Conservation (phyloP, 2,797 vertebrate species). For the Trachurus trachurus region DNA sequence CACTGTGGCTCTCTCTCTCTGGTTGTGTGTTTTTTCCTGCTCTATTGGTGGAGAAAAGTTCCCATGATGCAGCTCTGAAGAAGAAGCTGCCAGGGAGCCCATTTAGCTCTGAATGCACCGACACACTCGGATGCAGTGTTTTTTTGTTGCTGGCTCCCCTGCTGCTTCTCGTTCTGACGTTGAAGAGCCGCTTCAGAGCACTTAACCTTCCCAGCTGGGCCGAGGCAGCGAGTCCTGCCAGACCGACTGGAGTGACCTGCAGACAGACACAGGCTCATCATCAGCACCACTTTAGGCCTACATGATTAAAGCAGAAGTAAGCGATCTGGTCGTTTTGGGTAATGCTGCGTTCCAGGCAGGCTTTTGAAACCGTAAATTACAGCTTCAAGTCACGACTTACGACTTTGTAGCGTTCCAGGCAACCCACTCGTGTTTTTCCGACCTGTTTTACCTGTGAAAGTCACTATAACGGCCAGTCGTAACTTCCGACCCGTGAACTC, state of each 20-base stretch:
- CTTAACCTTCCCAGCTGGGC: constrained; percentile 58
- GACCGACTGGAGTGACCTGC: constrained; percentile 20
- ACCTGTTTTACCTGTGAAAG: too few relatives aligned
- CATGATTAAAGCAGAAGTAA: too few relatives aligned
- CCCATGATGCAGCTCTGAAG: constrained; percentile 56
- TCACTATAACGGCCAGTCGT: too few relatives aligned
- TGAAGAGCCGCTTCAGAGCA: constrained; percentile 54
- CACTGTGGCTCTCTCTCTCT: background rate
- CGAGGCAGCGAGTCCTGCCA: constrained; percentile 28
- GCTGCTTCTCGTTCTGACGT: constrained; percentile 43
- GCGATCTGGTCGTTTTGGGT: too few relatives aligned
- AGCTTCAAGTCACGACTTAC: too few relatives aligned
- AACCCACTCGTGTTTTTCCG: too few relatives aligned
- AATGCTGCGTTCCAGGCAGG: too few relatives aligned
- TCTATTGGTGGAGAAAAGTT: constrained; percentile 37
- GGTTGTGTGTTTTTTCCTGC: constrained; percentile 25
- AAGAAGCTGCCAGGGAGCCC: constrained; percentile 57
- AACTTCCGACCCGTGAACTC: too few relatives aligned
- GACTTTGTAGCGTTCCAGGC: too few relatives aligned
- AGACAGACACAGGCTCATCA: background rate
- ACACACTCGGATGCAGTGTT: constrained; percentile 54
- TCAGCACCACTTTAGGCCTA: too few relatives aligned
- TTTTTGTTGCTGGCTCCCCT: constrained; percentile 38
- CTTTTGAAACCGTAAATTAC: too few relatives aligned
- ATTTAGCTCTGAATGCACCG: constrained; percentile 59